Evolutionary conservation across 2,797 vertebrate genomes (phyloP).

Genomic region (Cetoscarus ocellatus): DNA sequence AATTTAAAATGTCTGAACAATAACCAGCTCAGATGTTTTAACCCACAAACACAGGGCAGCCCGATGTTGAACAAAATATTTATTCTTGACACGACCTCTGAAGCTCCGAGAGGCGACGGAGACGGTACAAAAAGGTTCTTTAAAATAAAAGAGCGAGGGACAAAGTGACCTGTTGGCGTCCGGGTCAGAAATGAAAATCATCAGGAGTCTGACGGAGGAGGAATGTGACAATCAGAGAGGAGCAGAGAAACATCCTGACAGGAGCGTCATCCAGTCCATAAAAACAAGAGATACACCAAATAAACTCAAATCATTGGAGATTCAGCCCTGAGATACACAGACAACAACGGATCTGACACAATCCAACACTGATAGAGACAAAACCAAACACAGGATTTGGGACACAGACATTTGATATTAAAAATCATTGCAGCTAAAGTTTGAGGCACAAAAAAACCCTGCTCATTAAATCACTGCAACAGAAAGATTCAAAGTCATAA

Average conservation of each 20-base stretch:
- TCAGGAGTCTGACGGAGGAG: constrained; percentile 36
- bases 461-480: constrained; percentile 20
- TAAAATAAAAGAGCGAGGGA: constrained; percentile 40
- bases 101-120: constrained; percentile 41
- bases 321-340: constrained; percentile 84
- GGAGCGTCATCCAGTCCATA: constrained; percentile 46
- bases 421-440: constrained; percentile 16
- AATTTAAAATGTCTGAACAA: too few relatives aligned
- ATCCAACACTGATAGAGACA: constrained; percentile 36
- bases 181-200: constrained; percentile 32
- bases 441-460: constrained; percentile 10
- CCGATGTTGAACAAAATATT: constrained; percentile 72
- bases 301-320: constrained; percentile 65
- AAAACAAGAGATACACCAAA: constrained; percentile 22
- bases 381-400: constrained; percentile 68
- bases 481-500: constrained; percentile 9
- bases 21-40: too few relatives aligned
- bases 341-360: constrained; percentile 51
- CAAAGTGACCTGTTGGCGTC: constrained; percentile 40
- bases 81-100: constrained; percentile 65
- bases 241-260: constrained; percentile 42
- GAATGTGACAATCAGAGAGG: constrained; percentile 69
- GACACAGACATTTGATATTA: constrained; percentile 42
- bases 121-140: constrained; percentile 57
- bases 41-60: constrained; percentile 16